Conservation (phyloP, 2,797 vertebrate genomes). For the Syngnathus rostellatus region DNA sequence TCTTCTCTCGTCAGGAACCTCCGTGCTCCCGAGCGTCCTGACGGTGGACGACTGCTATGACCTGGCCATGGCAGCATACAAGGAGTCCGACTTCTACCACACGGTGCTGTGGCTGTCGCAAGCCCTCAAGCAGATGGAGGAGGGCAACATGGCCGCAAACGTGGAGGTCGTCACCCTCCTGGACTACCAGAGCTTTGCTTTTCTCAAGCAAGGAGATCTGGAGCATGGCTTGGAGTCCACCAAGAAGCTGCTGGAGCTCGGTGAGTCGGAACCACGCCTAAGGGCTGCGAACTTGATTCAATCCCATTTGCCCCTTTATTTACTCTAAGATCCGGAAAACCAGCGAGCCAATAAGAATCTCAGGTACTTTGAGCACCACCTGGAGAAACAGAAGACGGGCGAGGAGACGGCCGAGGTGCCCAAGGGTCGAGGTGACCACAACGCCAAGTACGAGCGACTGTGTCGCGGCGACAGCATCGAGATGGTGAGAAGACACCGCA, state of each 20-base stretch:
- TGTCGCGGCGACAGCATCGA: conserved; percentile 89
- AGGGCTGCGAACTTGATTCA: too few species aligned
- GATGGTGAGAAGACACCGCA: conserved; percentile 74
- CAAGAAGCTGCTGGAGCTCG: conserved; percentile 77
- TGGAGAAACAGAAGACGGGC: conserved; percentile 75
- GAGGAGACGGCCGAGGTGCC: conserved; percentile 42
- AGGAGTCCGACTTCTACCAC: conserved; percentile 92
- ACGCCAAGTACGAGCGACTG: conserved; percentile 93
- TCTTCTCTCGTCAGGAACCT: neutral
- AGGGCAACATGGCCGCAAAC: conserved; percentile 77
- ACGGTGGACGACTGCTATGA: conserved; percentile 95
- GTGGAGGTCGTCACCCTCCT: conserved; percentile 83
- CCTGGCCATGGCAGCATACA: conserved; percentile 89
- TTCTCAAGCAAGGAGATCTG: conserved; percentile 92
- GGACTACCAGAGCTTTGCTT: conserved; percentile 90
- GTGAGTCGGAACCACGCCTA: conserved; percentile 40
- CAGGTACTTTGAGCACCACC: conserved; percentile 90
- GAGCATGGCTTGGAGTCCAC: conserved; percentile 81
- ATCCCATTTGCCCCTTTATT: too few species aligned
- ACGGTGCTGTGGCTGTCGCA: conserved; percentile 97
- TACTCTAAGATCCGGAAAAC: conserved; percentile 80
- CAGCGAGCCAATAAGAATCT: conserved; percentile 88
- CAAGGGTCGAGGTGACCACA: conserved; percentile 54
- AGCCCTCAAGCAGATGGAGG: conserved; percentile 80
- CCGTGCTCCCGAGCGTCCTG: conserved; percentile 33